These are phyloP conservation scores for Chrysochloris asiatica DNA, from an alignment of 2,113 vertebrate species.

Conservation along the genomic window DNA sequence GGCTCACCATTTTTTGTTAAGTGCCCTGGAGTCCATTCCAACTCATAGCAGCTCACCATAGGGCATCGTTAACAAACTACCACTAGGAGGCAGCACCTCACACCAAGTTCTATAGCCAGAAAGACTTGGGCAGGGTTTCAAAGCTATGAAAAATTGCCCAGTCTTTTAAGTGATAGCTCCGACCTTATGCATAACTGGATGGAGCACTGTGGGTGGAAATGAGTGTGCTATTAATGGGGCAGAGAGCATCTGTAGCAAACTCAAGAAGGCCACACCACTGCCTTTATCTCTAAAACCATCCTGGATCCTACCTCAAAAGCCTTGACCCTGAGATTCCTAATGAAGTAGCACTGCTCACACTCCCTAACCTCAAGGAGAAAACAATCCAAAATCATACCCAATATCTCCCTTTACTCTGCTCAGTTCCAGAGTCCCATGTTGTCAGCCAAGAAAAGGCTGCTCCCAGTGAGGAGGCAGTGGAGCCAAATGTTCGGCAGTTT, in stretches of 20 bases:
- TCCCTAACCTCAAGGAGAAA: not conserved
- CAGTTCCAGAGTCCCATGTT: not conserved
- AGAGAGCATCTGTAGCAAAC: not conserved
- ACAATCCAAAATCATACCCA: not conserved
- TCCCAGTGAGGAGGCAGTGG: not conserved
- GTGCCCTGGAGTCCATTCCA: too few species aligned
- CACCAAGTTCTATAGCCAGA: not conserved
- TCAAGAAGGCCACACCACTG: not conserved
- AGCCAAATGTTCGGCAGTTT: not conserved
- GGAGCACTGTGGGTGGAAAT: not conserved
- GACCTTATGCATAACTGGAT: not conserved
- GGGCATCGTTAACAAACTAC: not conserved
- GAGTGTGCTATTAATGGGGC: not conserved
- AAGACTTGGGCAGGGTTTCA: not conserved
- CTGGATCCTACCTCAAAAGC: not conserved
- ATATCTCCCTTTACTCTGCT: not conserved
- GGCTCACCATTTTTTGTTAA: too few species aligned
- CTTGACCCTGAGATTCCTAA: not conserved
- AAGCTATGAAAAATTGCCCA: not conserved
- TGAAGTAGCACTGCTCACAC: not conserved
- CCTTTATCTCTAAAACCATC: not conserved
- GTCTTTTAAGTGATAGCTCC: not conserved
- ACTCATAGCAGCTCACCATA: too few species aligned
- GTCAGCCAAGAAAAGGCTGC: not conserved
- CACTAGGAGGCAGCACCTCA: conserved; percentile 68